Conservation (phyloP, 2,797 vertebrate species). For the Petrocephalus sullivani region DNA sequence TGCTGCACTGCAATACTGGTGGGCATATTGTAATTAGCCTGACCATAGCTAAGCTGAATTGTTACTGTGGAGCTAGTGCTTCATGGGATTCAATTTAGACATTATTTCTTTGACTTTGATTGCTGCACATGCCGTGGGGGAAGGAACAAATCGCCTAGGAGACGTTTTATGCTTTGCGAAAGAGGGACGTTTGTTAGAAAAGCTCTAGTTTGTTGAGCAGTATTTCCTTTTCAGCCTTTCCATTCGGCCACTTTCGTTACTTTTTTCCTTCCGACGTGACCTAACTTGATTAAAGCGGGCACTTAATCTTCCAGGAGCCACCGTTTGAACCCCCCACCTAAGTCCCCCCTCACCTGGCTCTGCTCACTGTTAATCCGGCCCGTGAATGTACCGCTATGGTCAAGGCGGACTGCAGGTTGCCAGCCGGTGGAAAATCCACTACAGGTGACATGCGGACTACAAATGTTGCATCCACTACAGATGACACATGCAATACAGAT, state of each 20-base stretch:
- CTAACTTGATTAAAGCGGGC: neutral
- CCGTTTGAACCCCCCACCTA: neutral
- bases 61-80: neutral
- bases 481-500: neutral
- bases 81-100: neutral
- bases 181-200: neutral
- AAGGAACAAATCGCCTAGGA: neutral
- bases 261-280: neutral
- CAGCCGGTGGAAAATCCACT: neutral
- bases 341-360: neutral
- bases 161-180: neutral
- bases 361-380: neutral
- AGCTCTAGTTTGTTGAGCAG: neutral
- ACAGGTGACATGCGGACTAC: neutral
- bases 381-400: neutral
- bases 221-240: neutral
- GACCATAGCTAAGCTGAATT: constrained; percentile 8
- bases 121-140: neutral
- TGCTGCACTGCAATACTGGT: neutral
- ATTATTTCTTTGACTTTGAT: neutral
- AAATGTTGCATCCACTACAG: neutral
- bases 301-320: neutral
- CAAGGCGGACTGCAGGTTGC: neutral
- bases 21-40: constrained; percentile 12
- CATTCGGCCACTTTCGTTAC: neutral